Base-by-base conservation (phyloP, 53 echinoderm and acorn worm genomes). In the Temnopleurus reevesii region DNA sequence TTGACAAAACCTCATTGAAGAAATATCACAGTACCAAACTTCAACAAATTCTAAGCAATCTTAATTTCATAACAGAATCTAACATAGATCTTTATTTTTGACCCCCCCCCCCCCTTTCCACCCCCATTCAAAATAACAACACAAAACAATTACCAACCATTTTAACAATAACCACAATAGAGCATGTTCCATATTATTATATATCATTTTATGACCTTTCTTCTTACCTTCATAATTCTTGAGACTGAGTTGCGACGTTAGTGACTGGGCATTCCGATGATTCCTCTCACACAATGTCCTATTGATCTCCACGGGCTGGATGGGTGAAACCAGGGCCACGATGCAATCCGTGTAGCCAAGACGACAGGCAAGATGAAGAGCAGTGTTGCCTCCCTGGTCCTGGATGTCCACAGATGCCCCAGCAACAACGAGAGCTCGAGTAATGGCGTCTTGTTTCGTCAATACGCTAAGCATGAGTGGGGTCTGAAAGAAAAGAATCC, bases 201-300 rank as follows among this genome's bases (percentile, higher is more conserved):
- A n/a, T n/a, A n/a, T n/a, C n/a, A n/a, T n/a, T n/a, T n/a, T n/a
- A n/a, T n/a, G n/a, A n/a, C n/a, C 49, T 29, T 51, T 2, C 12
- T 51, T 65, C 92, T 91, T 89, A 95, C 98, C 98, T 93, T 97
- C 98, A 93, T 92, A 97, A 88, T 97, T 97, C 81, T 92, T 91
- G 25, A 94, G 91, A 91, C 95, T 93, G 47, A 97, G 81, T 53
- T 95, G 89, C 79, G 93, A 93, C 51, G 94, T 93, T 12, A 95
- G 86, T 36, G 89, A 86, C 46, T 83, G 94, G 19, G 90, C 76
- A 34, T 58, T 63, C 2, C 91, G 26, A 46, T 59, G 28, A 55
- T 45, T 91, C 76, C 87, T 36, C 19, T 51, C 59, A 38, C 89
- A 83, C 26, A 91, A 23, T 7, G 81, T 80, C 2, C 90, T 64